Evolutionary conservation across 2,797 vertebrate species (phyloP).

Genomic region (Pseudochaenichthys georgianus): DNA sequence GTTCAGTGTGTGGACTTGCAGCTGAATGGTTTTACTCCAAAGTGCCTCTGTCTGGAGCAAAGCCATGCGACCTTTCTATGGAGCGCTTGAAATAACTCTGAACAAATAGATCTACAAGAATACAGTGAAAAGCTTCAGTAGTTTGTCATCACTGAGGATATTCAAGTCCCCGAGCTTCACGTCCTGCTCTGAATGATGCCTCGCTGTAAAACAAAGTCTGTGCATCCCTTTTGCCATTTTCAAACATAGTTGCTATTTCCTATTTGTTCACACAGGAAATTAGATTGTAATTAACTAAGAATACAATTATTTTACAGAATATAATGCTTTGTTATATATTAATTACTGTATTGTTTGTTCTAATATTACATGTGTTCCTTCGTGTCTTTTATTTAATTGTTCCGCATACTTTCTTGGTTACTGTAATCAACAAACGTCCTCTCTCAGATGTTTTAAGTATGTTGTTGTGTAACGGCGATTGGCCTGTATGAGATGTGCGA

Average conservation of each 20-base stretch:
- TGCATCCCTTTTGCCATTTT: not conserved
- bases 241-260: not conserved
- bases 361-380: not conserved
- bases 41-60: not conserved
- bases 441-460: not conserved
- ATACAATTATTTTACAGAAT: no score
- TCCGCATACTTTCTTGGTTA: not conserved
- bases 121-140: not conserved
- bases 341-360: not conserved
- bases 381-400: no score
- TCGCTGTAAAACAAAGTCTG: not conserved
- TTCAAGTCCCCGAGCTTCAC: not conserved
- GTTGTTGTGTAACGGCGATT: constrained; percentile 28
- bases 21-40: not conserved
- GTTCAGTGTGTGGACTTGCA: constrained; percentile 1
- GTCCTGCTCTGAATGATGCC: not conserved
- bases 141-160: not conserved
- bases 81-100: not conserved
- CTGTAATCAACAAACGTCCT: not conserved
- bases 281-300: no score
- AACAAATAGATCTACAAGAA: not conserved
- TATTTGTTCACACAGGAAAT: no score
- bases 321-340: no score
- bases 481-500: constrained; percentile 16
- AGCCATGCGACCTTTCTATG: constrained; percentile 2